Base-by-base conservation (phyloP, 2,113 vertebrate genomes). In the Climacteris rufus region DNA sequence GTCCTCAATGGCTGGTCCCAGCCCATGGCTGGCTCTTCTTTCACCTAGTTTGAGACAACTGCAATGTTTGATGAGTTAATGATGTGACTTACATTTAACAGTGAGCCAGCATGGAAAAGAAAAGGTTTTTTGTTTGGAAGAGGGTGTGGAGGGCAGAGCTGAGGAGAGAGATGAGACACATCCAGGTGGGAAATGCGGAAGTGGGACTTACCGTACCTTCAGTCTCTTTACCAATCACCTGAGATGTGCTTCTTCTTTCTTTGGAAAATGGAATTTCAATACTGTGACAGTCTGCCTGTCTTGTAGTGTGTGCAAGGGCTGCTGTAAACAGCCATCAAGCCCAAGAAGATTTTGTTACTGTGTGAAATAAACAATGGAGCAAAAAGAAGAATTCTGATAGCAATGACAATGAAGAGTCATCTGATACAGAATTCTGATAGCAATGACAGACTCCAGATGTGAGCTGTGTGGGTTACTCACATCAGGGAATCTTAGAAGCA, bases 121-220 rank as follows among this genome's bases (percentile, higher is more conserved):
- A 45, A 68, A 68, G 11, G 0, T 63, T 47, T 53, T 53, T 25
- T 45, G 18, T 64, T 49, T 39, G 15, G 28, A 31, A 15, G 22
- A 13, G 57, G 8, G 2, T 42, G 5, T 25, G 14, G 14, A 80
- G 8, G 14, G 9, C 42, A 70, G n/a, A 47, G 24, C 22, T 0
- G 0, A 59, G 13, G n/a, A 63, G 18, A 64, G 33, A 21, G 15
- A 9, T 70, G 37, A 71, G 9, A 35, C 1, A 3, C 0, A 0
- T 14, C 30, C 2, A 3, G 11, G 6, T 74, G n/a, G 63, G 28
- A 75, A 84, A 54, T 1, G 4, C 10, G 44, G 23, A 64, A 11
- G 31, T 47, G 39, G 7, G 12, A 33, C 15, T 75, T 28, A 68
- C 24, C 6, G 2, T 35, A 9, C 12, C 21, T 84, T 85, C 33